These are phyloP conservation scores for Glaucomys volans DNA, from an alignment of 2,113 vertebrate genomes.

Conservation along the genomic window DNA sequence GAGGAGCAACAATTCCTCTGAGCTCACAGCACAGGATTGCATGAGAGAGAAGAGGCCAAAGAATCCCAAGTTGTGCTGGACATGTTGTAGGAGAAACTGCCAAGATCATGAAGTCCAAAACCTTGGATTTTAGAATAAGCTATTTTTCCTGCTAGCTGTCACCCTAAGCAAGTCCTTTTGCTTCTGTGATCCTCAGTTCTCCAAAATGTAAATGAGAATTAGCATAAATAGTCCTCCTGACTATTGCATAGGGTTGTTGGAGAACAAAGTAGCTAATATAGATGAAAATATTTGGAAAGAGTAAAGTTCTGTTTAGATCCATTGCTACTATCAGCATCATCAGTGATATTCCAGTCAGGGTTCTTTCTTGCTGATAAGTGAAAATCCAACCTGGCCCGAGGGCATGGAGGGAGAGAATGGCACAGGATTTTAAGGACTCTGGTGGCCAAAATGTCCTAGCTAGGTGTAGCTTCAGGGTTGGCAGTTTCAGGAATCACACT, in stretches of 20 bases:
- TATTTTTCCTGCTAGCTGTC: not conserved
- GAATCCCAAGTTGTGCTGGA: rapidly evolving
- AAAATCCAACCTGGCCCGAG: not conserved
- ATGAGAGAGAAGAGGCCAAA: not conserved
- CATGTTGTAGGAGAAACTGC: too few relatives aligned
- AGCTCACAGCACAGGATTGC: not conserved
- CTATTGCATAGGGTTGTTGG: not conserved
- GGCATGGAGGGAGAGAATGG: too few relatives aligned
- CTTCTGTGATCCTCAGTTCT: not conserved
- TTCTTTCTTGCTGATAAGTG: not conserved
- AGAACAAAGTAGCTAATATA: not conserved
- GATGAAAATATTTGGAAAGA: not conserved
- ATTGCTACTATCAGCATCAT: too few relatives aligned
- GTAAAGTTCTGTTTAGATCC: not conserved
- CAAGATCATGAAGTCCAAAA: not conserved
- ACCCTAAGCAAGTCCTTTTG: not conserved
- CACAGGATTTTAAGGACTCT: not conserved
- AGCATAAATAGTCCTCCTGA: not conserved
- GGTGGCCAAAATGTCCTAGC: not conserved
- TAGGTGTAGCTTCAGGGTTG: not conserved
- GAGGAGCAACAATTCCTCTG: rapidly evolving
- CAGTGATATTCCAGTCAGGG: not conserved
- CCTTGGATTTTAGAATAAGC: not conserved
- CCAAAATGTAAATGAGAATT: not conserved
- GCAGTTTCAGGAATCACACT: not conserved